A percentile compares a stretch with the other conserved stretches of the same genome.
Conservation (phyloP, 2,113 vertebrate species). For the Brachirus orientalis region DNA sequence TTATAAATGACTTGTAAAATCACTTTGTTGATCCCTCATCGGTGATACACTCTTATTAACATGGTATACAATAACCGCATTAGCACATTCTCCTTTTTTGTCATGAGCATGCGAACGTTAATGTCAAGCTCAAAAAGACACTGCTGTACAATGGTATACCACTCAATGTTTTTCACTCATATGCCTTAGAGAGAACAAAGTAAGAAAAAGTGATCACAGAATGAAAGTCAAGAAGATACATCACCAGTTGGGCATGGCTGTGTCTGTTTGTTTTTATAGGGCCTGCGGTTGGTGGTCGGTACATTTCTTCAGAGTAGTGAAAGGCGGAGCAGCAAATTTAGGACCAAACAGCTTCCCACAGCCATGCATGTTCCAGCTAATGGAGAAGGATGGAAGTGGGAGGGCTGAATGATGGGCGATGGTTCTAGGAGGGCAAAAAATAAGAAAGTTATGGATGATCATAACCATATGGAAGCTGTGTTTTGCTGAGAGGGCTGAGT, state of each 20-base stretch:
- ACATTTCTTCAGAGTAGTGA: slow-evolving; percentile 75
- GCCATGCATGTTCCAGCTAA: slow-evolving; percentile 58
- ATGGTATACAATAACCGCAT: no score
- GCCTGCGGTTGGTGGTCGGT: slow-evolving; percentile 53
- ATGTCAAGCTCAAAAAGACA: neutral
- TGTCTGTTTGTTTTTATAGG: slow-evolving; percentile 62
- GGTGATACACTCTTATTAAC: no score
- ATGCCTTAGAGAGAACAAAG: neutral
- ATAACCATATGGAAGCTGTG: slow-evolving; percentile 80
- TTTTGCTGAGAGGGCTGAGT: slow-evolving; percentile 62
- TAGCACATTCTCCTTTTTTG: neutral
- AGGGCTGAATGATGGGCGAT: slow-evolving; percentile 64
- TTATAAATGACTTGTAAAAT: no score
- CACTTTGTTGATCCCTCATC: no score
- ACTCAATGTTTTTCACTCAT: neutral
- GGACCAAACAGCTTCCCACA: slow-evolving; percentile 66
- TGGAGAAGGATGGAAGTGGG: slow-evolving; percentile 62
- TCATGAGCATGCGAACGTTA: rapidly evolving
- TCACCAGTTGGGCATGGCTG: slow-evolving; percentile 45
- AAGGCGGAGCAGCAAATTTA: slow-evolving; percentile 64
- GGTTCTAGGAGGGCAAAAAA: slow-evolving; percentile 68
- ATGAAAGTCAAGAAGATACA: slow-evolving; percentile 30
- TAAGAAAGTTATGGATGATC: slow-evolving; percentile 78
- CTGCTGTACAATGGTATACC: neutral
- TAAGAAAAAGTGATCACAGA: slow-evolving; percentile 26